Evolutionary conservation across 2,888 invertebrate genomes (phyloP).

Genomic region (Rhodophaea formosa): DNA sequence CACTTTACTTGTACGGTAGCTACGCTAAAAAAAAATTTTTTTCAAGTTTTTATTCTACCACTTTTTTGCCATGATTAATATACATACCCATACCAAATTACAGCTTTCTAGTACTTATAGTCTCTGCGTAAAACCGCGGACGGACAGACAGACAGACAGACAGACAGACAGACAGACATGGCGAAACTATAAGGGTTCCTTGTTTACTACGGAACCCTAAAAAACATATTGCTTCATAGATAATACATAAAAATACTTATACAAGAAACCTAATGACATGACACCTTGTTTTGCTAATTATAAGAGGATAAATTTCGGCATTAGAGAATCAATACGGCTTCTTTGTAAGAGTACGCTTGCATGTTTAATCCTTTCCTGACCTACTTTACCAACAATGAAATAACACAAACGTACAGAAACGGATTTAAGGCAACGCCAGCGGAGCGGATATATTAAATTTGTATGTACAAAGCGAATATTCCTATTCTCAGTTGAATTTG

Average conservation of each 20-base stretch:
- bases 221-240: too few species aligned
- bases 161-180: too few species aligned
- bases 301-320: conserved; percentile 34
- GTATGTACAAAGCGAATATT: conserved; percentile 9
- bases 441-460: conserved; percentile 13
- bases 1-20: too few species aligned
- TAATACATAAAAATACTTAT: background rate
- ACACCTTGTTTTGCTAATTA: conserved; percentile 19
- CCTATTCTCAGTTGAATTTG: background rate
- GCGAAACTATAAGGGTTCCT: too few species aligned
- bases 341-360: conserved; percentile 35
- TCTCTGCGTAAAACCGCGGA: too few species aligned
- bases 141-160: too few species aligned
- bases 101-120: too few species aligned
- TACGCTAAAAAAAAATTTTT: too few species aligned
- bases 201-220: too few species aligned
- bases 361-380: conserved; percentile 36
- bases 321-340: conserved; percentile 32
- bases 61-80: too few species aligned
- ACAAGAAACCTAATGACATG: background rate
- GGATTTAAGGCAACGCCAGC: conserved; percentile 11
- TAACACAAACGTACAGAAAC: conserved; percentile 10
- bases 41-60: too few species aligned
- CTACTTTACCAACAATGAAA: conserved; percentile 28
- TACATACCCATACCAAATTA: too few species aligned